Evolutionary conservation across 1,140 invertebrate genomes (phyloP).

Genomic region (Argopecten irradians): DNA sequence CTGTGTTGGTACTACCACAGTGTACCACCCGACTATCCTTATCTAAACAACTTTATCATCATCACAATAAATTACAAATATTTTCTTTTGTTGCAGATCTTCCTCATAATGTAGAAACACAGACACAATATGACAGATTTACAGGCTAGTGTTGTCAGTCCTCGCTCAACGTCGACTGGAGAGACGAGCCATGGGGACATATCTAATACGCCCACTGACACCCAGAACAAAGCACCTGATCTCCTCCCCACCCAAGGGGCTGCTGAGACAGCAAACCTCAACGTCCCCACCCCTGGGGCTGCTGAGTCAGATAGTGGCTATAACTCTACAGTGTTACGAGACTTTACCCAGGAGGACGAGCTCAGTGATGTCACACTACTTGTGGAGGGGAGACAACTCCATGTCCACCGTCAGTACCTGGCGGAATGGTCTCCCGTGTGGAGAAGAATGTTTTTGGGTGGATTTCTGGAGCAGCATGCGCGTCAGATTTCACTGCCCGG

Average conservation of each 20-base stretch:
- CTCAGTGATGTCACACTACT: slow-evolving; percentile 65
- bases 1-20: too few species aligned
- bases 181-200: neutral
- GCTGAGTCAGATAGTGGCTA: neutral
- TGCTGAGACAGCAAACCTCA: neutral
- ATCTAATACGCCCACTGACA: neutral
- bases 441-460: slow-evolving; percentile 64
- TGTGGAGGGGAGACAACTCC: slow-evolving; percentile 63
- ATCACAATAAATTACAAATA: neutral
- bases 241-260: neutral
- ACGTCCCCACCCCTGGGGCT: neutral
- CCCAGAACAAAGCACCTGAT: neutral
- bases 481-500: slow-evolving; percentile 64
- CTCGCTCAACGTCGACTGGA: neutral
- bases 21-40: neutral
- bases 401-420: slow-evolving; percentile 67
- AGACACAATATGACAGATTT: neutral
- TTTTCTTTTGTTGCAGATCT: neutral
- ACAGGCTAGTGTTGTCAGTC: neutral
- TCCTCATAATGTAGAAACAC: neutral
- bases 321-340: slow-evolving; percentile 34
- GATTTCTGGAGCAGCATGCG: slow-evolving; percentile 60
- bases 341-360: slow-evolving; percentile 65
- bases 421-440: slow-evolving; percentile 72
- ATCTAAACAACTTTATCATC: neutral